Evolutionary conservation across 2,113 vertebrate genomes (phyloP), one percentile per base, ranked within the genome.

Genomic region (Heterochromis multidens): DNA sequence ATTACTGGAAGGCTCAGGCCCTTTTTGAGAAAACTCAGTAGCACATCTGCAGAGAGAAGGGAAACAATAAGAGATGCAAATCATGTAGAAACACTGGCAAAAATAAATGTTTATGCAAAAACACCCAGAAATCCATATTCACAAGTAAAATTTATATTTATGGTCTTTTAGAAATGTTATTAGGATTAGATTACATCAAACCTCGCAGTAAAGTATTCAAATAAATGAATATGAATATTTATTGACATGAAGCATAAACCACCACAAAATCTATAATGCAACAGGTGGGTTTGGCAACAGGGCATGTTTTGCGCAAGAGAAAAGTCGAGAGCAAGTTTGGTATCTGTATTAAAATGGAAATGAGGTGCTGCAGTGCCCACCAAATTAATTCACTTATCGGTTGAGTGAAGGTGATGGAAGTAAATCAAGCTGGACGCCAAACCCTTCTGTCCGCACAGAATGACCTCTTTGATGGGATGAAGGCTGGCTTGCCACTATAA

Each of bases 1-100:
- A 67, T 79, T 83, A 33, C 62, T 74, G 40, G 84, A 83, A 21
- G 93, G 88, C 79, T 97, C 97, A 2, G 90, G 77, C 7, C 95
- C 95, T 90, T 96, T 97, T 54, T 97, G 94, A 83, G 96, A 92
- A 57, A 94, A 95, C 5, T 98, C 97, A n/a, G 97, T 96, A 82
- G 96, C 96, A 1, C 95, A 95, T 90, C 98, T 99, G 94, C 95
- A 95, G 46, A 82, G 40, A 89, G 57, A 29, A 86, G 4, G 33
- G 59, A 89, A 31, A 77, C 16, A 49, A 23, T 7, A 16, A 12
- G 6, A 59, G 12, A 83, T 33, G 52, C n/a, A 79, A 57, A 79
- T 60, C 10, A 58, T 16, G 2, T 12, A n/a, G 21, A 82, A 80
- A 74, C 70, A 74, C 46, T 52, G 70, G 27, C 7, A 3, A 74